Base-by-base conservation (phyloP, 2,113 vertebrate genomes). In the Myotis davidii region DNA sequence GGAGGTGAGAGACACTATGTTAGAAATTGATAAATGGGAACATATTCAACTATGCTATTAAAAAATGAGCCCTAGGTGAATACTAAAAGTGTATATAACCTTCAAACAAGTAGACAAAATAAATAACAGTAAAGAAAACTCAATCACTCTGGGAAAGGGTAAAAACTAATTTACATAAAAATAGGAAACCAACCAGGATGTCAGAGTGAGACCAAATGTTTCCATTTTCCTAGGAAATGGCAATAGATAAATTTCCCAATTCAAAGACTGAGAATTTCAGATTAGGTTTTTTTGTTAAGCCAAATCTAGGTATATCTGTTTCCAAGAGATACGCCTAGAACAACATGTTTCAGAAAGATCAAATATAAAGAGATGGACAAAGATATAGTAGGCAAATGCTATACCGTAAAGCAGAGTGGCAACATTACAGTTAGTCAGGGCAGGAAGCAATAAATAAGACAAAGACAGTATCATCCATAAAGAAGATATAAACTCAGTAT, bases 91-190 rank as follows among this genome's bases (percentile, higher is more conserved):
- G 34, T 69, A 3, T 45, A 74, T 64, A 89, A 73, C 25, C 50
- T 90, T 91, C 70, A 94, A 93, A 77, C 2, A 2, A 70, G 54
- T 78, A 90, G 93, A 91, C 39, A 90, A 85, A 78, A 94, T 45
- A 90, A 81, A 67, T 34, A 90, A 93, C 14, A n/a, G 76, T 81
- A 85, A 92, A 90, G 70, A 93, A 91, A 96, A 82, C 27, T 34
- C 29, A 45, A 37, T 84, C 70, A 88, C 37, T 95, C 20, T 59
- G 82, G 52, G 67, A 85, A 91, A 92, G 59, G 48, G 32, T 72
- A 93, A 94, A 81, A 73, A n/a, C 39, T 90, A 69, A 97, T 96
- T 96, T 95, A 77, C 72, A 88, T 94, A 93, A 97, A 97, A 96
- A 96, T 93, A 89, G 81, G 45, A 93, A 94, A 83, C 65, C 70